phyloP scores from a whole-genome alignment of 2,113 vertebrate species.

The Serilophus lunatus region DNA sequence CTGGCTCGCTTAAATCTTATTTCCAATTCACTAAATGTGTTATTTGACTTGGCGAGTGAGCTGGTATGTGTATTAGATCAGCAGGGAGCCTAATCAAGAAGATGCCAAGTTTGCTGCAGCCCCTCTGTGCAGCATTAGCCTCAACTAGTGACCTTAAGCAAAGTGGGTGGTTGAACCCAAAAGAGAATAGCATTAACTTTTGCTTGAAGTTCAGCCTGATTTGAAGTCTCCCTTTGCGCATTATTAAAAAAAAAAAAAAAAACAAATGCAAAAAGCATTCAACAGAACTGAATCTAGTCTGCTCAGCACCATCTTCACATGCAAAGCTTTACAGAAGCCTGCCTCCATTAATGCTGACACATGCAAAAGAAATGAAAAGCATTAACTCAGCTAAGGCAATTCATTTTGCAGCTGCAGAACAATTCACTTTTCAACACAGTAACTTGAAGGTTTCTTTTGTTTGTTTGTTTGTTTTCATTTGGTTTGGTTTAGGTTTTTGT shows the following conservation, averaged over 20 bases:
- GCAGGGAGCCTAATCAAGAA: conserved; percentile 88
- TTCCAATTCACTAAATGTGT: conserved; percentile 96
- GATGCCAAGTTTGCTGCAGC: conserved; percentile 89
- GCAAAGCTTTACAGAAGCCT: conserved; percentile 76
- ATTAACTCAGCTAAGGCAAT: conserved; percentile 79
- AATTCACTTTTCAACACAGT: conserved; percentile 74
- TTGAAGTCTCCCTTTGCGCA: conserved; percentile 79
- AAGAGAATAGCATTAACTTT: conserved; percentile 90
- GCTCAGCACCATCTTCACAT: conserved; percentile 82
- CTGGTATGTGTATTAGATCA: conserved; percentile 88
- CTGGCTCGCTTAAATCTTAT: conserved; percentile 92
- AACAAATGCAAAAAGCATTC: conserved; percentile 73
- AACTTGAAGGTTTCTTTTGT: conserved; percentile 32
- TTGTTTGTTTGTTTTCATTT: background rate
- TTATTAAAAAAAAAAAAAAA: conserved; percentile 69
- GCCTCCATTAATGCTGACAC: conserved; percentile 82
- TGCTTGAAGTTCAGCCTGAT: conserved; percentile 86
- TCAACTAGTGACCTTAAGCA: conserved; percentile 91
- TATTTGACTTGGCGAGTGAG: conserved; percentile 96
- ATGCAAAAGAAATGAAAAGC: conserved; percentile 83
- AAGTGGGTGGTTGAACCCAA: conserved; percentile 90
- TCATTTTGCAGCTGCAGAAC: conserved; percentile 81
- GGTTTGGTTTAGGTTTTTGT: background rate
- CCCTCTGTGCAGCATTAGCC: conserved; percentile 84
- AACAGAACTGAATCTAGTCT: conserved; percentile 80